Evolutionary conservation across 2,888 invertebrate genomes (phyloP).

Genomic region (Drosophila demipolita): DNA sequence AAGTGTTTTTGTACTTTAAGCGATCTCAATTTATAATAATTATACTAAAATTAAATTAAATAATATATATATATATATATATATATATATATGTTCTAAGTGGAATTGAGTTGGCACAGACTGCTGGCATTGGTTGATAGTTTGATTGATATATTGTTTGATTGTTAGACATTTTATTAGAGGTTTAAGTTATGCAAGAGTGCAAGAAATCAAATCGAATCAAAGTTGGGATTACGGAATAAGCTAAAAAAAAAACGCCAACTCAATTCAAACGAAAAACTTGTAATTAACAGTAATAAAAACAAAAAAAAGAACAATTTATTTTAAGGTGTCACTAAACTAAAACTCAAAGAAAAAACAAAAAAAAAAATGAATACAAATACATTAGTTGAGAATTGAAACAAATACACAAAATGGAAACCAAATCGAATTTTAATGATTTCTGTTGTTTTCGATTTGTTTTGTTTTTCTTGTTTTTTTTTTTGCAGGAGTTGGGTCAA

Average conservation of each 20-base stretch:
- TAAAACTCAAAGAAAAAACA: conserved; percentile 54
- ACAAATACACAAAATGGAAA: conserved; percentile 48
- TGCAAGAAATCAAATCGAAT: conserved; percentile 35
- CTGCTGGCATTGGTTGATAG: conserved; percentile 62
- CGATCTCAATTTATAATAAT: conserved; percentile 68
- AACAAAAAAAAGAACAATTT: conserved; percentile 49
- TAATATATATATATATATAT: too few species aligned
- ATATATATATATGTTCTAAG: conserved; percentile 53
- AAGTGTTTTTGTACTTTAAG: conserved; percentile 78
- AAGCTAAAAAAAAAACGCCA: conserved; percentile 41
- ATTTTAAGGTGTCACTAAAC: conserved; percentile 75
- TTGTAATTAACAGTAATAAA: conserved; percentile 60
- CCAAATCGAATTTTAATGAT: conserved; percentile 59
- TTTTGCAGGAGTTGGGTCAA: conserved; percentile 19
- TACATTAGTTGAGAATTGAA: conserved; percentile 81
- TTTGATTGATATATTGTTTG: conserved; percentile 53
- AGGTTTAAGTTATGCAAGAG: conserved; percentile 53
- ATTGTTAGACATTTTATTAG: conserved; percentile 69
- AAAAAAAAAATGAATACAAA: conserved; percentile 51
- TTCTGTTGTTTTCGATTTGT: neutral
- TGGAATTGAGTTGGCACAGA: conserved; percentile 76
- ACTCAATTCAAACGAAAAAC: conserved; percentile 51
- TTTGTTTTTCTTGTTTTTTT: neutral
- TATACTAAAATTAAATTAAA: conserved; percentile 47
- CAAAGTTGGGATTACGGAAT: conserved; percentile 37